Percentiles rank a stretch among this genome's conserved stretches.
Evolutionary conservation across 2,888 invertebrate species (phyloP).

Genomic region (Xylota sylvarum): DNA sequence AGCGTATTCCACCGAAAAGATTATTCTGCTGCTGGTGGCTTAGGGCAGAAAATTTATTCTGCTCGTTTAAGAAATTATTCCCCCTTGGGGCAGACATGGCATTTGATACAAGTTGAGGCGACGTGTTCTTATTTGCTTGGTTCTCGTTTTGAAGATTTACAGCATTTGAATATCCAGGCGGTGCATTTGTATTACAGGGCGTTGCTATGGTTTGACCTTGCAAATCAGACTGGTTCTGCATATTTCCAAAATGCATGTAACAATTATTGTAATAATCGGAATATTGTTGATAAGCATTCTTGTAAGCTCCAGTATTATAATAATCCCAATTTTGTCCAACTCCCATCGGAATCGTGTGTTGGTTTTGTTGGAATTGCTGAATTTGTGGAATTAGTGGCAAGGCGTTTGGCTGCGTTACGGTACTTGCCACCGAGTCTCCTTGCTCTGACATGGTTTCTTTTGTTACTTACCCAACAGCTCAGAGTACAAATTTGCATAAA

Average conservation of each 20-base stretch:
- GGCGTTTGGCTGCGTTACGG: constrained; percentile 38
- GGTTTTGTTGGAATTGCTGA: constrained; percentile 83
- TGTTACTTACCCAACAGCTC: constrained; percentile 69
- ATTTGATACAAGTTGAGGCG: constrained; percentile 63
- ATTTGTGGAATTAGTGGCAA: constrained; percentile 81
- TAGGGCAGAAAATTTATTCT: constrained; percentile 42
- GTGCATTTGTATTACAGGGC: constrained; percentile 82
- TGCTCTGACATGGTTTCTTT: constrained; percentile 65
- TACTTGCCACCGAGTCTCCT: constrained; percentile 58
- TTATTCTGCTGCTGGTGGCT: constrained; percentile 78
- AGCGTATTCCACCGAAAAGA: constrained; percentile 86
- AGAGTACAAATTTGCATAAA: constrained; percentile 20
- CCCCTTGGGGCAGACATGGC: constrained; percentile 11
- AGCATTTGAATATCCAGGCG: constrained; percentile 85
- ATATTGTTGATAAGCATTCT: constrained; percentile 80
- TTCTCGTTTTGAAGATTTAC: constrained; percentile 78
- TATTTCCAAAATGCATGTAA: constrained; percentile 81
- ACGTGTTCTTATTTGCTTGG: constrained; percentile 79
- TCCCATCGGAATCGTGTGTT: constrained; percentile 67
- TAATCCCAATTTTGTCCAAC: constrained; percentile 76
- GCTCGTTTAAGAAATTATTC: constrained; percentile 41
- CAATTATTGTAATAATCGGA: constrained; percentile 83
- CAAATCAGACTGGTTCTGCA: constrained; percentile 79
- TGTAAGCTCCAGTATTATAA: constrained; percentile 74
- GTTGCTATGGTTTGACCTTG: constrained; percentile 79